Evolutionary conservation across 2,888 invertebrate genomes (phyloP).

Genomic region (Apotomis turbidana): DNA sequence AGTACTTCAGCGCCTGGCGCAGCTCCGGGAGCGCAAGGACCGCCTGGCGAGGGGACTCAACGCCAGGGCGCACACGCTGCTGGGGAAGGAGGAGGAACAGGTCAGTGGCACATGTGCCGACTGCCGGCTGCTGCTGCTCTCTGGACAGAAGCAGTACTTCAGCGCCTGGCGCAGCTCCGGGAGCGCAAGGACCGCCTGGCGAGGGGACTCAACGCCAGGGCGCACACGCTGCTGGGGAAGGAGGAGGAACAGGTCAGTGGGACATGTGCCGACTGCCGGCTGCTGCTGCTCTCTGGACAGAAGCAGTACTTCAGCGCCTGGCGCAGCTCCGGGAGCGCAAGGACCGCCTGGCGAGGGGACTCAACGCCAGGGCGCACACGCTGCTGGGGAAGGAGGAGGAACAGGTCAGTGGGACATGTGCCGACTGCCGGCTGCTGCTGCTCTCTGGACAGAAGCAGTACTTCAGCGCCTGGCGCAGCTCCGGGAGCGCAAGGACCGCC

Average conservation of each 20-base stretch:
- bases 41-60: slow-evolving; percentile 84
- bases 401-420: slow-evolving; percentile 74
- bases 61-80: slow-evolving; percentile 92
- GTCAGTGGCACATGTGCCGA: slow-evolving; percentile 56
- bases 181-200: slow-evolving; percentile 87
- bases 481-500: slow-evolving; percentile 85
- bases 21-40: slow-evolving; percentile 85
- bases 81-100: slow-evolving; percentile 94
- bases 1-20: slow-evolving; percentile 68
- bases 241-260: slow-evolving; percentile 90
- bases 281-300: too few species aligned
- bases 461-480: slow-evolving; percentile 78
- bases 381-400: slow-evolving; percentile 94
- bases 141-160: slow-evolving; percentile 28
- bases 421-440: too few species aligned
- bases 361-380: slow-evolving; percentile 90
- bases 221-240: slow-evolving; percentile 93
- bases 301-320: slow-evolving; percentile 62
- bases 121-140: too few species aligned
- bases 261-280: too few species aligned
- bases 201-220: slow-evolving; percentile 85
- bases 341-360: slow-evolving; percentile 85
- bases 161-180: slow-evolving; percentile 80
- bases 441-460: too few species aligned
- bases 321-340: slow-evolving; percentile 83